Evolutionary conservation across 2,113 vertebrate species (phyloP).

Genomic region (Saccopteryx bilineata): DNA sequence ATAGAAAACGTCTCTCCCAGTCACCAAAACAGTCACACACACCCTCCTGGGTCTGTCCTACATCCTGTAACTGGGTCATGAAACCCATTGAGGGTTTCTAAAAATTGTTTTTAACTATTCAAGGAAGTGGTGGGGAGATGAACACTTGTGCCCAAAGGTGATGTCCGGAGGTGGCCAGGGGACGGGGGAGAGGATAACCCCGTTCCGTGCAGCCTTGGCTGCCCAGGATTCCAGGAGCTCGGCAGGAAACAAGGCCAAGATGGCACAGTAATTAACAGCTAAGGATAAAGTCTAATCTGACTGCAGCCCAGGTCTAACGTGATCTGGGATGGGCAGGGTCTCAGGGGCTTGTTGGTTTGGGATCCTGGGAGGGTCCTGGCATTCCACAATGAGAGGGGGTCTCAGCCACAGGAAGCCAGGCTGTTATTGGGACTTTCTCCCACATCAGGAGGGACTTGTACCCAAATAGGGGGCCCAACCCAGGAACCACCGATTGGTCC

Average conservation of each 20-base stretch:
- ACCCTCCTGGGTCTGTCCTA: not conserved
- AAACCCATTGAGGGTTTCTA: not conserved
- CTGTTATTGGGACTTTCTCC: not conserved
- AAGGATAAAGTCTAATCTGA: not conserved
- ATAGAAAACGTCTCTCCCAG: not conserved
- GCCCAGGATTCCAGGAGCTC: not conserved
- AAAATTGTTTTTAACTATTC: conserved; percentile 3
- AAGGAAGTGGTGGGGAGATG: not conserved
- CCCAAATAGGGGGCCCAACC: not conserved
- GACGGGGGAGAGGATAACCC: not conserved
- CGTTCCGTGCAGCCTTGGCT: not conserved
- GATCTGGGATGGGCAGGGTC: not conserved
- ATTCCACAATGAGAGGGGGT: not conserved
- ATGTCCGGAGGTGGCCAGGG: not conserved
- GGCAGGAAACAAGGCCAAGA: not conserved
- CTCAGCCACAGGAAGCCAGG: not conserved
- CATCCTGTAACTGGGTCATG: not conserved
- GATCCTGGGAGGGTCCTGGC: not conserved
- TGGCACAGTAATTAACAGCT: not conserved
- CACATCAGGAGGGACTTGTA: not conserved
- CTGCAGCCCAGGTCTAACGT: not conserved
- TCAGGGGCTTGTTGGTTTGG: not conserved
- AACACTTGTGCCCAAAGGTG: not conserved
- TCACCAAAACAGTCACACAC: not conserved
- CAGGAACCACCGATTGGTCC: not conserved